Percentiles rank a stretch among this genome's conserved stretches.
Conservation (phyloP, 2,888 invertebrate species). For the Congeria kusceri region DNA sequence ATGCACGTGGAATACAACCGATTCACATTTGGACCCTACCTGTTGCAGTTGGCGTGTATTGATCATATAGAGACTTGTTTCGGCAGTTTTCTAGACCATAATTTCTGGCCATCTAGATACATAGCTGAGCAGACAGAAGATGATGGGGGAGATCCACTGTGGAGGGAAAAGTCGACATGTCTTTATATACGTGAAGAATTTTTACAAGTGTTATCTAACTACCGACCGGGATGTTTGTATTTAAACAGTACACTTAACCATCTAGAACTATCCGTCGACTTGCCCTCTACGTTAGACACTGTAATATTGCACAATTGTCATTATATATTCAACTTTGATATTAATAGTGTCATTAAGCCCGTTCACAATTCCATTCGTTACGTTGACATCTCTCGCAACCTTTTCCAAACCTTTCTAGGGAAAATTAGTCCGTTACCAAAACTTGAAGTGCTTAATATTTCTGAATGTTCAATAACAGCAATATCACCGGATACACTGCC, state of each 20-base stretch:
- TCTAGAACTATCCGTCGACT: background rate
- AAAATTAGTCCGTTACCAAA: slow-evolving; percentile 18
- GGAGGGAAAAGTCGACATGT: too few species aligned
- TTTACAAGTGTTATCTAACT: too few species aligned
- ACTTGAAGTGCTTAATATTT: slow-evolving; percentile 31
- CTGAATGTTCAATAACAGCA: slow-evolving; percentile 28
- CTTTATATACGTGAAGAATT: slow-evolving; percentile 19
- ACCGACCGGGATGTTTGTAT: too few species aligned
- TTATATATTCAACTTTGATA: background rate
- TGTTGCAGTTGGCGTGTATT: slow-evolving; percentile 27
- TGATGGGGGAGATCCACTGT: too few species aligned
- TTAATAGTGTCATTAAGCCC: slow-evolving; percentile 18
- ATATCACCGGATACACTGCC: slow-evolving; percentile 7
- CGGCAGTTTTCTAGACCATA: slow-evolving; percentile 5
- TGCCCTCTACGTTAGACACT: background rate
- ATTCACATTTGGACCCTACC: slow-evolving; percentile 41
- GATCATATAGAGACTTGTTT: background rate
- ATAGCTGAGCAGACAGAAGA: background rate
- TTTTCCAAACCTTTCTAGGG: slow-evolving; percentile 20
- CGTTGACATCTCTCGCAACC: slow-evolving; percentile 35
- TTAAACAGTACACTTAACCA: too few species aligned
- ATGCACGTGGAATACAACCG: slow-evolving; percentile 33
- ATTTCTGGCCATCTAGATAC: slow-evolving; percentile 1
- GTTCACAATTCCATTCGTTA: slow-evolving; percentile 8
- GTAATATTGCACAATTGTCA: too few species aligned